phyloP scores from a whole-genome alignment of 64 coral and sea anemone species.

The Actinia tenebrosa region DNA sequence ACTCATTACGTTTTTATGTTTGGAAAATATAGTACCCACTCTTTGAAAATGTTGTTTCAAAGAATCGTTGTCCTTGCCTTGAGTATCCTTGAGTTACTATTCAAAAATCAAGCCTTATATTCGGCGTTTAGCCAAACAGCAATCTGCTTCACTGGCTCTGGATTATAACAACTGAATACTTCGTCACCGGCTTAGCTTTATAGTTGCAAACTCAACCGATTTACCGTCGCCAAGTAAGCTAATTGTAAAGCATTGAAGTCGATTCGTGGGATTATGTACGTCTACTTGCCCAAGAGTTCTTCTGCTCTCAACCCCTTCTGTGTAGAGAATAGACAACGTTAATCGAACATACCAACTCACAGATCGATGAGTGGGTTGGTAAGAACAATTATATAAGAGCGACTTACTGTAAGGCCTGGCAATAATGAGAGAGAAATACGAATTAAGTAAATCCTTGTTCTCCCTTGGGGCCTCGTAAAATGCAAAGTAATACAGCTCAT shows the following conservation, averaged over 20 bases:
- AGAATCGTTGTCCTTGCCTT: not conserved
- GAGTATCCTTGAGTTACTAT: not conserved
- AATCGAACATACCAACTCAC: not conserved
- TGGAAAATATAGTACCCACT: not conserved
- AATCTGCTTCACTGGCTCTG: not conserved
- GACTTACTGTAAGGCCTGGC: not conserved
- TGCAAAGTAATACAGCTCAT: slow-evolving; percentile 9
- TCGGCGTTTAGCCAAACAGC: not conserved
- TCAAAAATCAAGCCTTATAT: not conserved
- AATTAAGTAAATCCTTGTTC: slow-evolving; percentile 2
- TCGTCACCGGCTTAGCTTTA: not conserved
- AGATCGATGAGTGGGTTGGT: not conserved
- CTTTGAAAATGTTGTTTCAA: not conserved
- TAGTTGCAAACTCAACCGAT: not conserved
- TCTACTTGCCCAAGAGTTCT: not conserved
- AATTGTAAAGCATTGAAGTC: slow-evolving; percentile 1
- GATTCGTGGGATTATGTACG: not conserved
- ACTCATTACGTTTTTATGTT: not conserved
- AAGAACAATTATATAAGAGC: not conserved
- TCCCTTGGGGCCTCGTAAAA: slow-evolving; percentile 13
- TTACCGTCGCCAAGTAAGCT: not conserved
- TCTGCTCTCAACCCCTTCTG: not conserved
- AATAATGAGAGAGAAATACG: not conserved
- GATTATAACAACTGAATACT: not conserved
- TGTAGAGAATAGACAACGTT: not conserved